Percentiles rank a stretch among this genome's conserved stretches.
These are phyloP conservation scores for Lepidonotus clava DNA, from an alignment of 2,888 invertebrate genomes.

Conservation along the genomic window DNA sequence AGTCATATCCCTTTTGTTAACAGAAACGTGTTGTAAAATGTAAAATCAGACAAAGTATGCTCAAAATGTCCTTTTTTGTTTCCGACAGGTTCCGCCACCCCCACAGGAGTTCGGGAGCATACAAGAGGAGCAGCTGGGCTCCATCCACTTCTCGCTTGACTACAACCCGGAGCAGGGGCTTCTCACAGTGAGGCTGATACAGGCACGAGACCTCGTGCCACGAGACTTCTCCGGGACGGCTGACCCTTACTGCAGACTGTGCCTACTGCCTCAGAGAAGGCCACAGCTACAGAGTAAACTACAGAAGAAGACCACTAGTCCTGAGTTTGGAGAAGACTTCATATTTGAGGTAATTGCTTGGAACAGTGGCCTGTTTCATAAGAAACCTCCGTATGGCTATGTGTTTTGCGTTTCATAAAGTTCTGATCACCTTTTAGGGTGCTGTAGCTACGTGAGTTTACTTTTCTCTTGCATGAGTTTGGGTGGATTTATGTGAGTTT, in stretches of 20 bases:
- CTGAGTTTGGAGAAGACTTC: constrained; percentile 85
- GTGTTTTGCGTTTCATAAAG: no score
- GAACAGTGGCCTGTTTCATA: no score
- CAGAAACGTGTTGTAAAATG: no score
- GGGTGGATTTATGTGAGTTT: no score
- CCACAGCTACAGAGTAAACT: constrained; percentile 70
- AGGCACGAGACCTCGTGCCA: constrained; percentile 82
- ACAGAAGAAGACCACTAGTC: constrained; percentile 58
- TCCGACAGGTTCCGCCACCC: constrained; percentile 57
- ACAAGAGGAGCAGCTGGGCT: constrained; percentile 83
- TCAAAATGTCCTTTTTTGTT: background rate
- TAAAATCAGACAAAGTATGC: no score
- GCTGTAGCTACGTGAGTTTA: no score
- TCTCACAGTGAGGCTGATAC: constrained; percentile 85
- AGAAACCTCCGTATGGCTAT: no score
- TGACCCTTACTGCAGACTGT: constrained; percentile 88
- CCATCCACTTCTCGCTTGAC: constrained; percentile 84
- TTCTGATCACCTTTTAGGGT: no score
- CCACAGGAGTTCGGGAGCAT: constrained; percentile 74
- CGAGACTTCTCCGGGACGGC: constrained; percentile 75
- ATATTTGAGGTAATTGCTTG: constrained; percentile 83
- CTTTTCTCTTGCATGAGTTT: no score
- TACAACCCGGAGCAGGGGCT: constrained; percentile 85
- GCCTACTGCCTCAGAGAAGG: constrained; percentile 91
- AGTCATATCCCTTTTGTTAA: no score